Conservation (phyloP, 2,113 vertebrate genomes). For the Pantherophis guttatus region DNA sequence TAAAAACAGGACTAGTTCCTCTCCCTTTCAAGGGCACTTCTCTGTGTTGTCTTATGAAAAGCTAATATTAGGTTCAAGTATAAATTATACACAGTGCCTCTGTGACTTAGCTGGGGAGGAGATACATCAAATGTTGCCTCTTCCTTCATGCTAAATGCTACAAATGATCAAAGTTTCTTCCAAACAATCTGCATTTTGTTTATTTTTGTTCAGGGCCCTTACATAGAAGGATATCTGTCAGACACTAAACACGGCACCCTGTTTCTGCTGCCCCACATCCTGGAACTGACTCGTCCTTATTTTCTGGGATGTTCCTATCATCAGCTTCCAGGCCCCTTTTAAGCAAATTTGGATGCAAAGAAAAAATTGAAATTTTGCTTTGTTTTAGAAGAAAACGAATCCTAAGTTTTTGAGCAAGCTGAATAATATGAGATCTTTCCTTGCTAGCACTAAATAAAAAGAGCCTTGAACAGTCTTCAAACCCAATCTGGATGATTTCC, state of each 20-base stretch:
- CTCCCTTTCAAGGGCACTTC: slow-evolving; percentile 8
- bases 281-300: not conserved
- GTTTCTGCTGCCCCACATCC: not conserved
- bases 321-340: not conserved
- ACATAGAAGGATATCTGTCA: not conserved
- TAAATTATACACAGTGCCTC: not conserved
- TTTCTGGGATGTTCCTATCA: too few relatives aligned
- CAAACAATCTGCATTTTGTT: not conserved
- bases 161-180: not conserved
- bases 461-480: not conserved
- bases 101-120: not conserved
- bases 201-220: not conserved
- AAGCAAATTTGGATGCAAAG: not conserved
- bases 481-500: not conserved
- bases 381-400: not conserved
- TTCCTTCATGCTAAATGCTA: not conserved
- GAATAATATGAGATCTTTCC: not conserved
- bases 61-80: not conserved
- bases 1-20: not conserved
- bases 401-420: not conserved
- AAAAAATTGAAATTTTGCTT: not conserved
- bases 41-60: not conserved
- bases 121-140: not conserved
- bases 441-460: not conserved
- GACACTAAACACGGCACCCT: not conserved